phyloP scores from a whole-genome alignment of 2,797 vertebrate genomes.

The Galago senegalensis region DNA sequence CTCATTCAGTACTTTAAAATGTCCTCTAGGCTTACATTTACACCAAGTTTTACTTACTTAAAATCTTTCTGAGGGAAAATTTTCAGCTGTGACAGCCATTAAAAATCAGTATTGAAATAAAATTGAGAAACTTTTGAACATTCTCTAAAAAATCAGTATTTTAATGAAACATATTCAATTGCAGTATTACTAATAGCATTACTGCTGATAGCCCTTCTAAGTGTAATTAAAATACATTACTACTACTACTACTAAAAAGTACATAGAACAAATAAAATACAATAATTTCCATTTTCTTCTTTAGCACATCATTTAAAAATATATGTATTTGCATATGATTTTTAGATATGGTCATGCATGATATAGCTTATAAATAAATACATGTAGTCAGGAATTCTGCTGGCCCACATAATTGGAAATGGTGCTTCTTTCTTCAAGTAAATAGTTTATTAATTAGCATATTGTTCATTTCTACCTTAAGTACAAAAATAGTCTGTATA shows the following conservation, averaged over 20 bases:
- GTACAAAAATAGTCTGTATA: background rate
- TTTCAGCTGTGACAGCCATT: background rate
- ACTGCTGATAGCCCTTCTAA: background rate
- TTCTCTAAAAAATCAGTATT: background rate
- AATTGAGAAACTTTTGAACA: conserved; percentile 23
- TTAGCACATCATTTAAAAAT: conserved; percentile 2
- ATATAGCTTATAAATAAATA: background rate
- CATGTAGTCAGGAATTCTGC: background rate
- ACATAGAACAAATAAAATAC: background rate
- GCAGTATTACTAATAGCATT: background rate
- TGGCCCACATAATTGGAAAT: background rate
- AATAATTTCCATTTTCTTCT: background rate
- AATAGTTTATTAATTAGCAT: background rate
- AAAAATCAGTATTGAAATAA: conserved; percentile 37
- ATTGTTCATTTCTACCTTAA: background rate
- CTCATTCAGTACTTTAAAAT: background rate
- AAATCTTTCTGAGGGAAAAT: background rate
- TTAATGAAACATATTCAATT: background rate
- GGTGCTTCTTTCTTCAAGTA: background rate
- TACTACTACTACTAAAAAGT: background rate
- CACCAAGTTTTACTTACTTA: background rate
- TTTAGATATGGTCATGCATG: background rate
- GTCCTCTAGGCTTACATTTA: background rate
- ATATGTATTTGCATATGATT: background rate
- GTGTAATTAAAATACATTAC: background rate